phyloP scores from a whole-genome alignment of 2,797 vertebrate genomes.

The Streptopelia turtur region DNA sequence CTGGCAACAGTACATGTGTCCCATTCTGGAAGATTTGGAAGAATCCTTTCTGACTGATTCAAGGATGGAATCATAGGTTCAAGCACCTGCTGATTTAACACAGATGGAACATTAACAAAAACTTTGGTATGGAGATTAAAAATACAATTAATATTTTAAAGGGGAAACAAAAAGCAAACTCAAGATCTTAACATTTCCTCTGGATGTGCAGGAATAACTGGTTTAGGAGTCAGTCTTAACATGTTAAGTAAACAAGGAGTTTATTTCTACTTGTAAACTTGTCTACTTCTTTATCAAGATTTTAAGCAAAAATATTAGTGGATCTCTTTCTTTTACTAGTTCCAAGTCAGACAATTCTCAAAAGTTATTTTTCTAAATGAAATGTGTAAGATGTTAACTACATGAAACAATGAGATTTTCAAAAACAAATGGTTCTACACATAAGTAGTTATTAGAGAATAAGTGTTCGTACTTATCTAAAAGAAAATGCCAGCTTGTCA shows the following conservation, averaged over 20 bases:
- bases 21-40: neutral
- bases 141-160: neutral
- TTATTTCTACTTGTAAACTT: neutral
- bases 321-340: neutral
- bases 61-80: neutral
- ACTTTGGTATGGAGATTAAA: neutral
- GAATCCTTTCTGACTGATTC: neutral
- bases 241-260: neutral
- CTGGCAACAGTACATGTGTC: neutral
- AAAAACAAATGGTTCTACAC: neutral
- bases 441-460: neutral
- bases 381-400: neutral
- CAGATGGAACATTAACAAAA: neutral
- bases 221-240: neutral
- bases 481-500: slow-evolving; percentile 41
- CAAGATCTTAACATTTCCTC: neutral
- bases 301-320: neutral
- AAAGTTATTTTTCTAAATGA: neutral
- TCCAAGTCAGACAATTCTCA: neutral
- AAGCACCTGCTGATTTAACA: neutral
- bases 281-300: neutral
- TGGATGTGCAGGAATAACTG: neutral
- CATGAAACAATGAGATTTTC: neutral
- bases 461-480: neutral
- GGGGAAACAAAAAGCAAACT: neutral